A percentile compares a stretch with the other conserved stretches of the same genome.
Evolutionary conservation across 1,140 invertebrate genomes (phyloP).

Genomic region (Drosophila punjabiensis): DNA sequence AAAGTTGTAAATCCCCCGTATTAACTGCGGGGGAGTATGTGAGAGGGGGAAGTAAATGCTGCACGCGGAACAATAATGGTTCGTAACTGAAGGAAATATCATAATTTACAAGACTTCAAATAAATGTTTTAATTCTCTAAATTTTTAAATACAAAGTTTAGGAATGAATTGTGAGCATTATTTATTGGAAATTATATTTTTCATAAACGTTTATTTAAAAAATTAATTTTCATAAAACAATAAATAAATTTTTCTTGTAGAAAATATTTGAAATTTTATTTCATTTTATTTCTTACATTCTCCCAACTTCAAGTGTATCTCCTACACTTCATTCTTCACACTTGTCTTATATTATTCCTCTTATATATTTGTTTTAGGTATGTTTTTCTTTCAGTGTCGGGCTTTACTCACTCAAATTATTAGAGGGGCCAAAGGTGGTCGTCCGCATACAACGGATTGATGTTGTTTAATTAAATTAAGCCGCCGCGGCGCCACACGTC

Average conservation of each 20-base stretch:
- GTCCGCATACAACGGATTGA: constrained; percentile 72
- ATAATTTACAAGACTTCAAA: background rate
- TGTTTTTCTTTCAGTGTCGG: constrained; percentile 17
- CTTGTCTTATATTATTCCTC: background rate
- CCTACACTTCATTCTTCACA: fast-evolving
- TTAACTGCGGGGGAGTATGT: constrained; percentile 17
- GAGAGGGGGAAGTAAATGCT: constrained; percentile 6
- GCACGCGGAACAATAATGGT: background rate
- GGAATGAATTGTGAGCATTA: too few species aligned
- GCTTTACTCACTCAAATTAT: constrained; percentile 46
- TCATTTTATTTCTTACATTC: too few species aligned
- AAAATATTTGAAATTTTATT: background rate
- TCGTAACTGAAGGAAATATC: background rate
- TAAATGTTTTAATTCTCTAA: background rate
- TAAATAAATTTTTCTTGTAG: too few species aligned
- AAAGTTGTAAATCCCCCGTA: constrained; percentile 77
- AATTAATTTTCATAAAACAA: too few species aligned
- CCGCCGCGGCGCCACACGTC: constrained; percentile 58
- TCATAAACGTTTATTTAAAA: too few species aligned
- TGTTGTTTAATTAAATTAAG: constrained; percentile 84
- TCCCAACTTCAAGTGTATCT: background rate
- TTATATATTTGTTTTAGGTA: background rate
- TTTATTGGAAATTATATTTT: too few species aligned
- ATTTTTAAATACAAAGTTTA: background rate
- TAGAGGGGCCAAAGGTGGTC: constrained; percentile 72